phyloP scores from a whole-genome alignment of 2,113 vertebrate genomes.

The Anseranas semipalmata region DNA sequence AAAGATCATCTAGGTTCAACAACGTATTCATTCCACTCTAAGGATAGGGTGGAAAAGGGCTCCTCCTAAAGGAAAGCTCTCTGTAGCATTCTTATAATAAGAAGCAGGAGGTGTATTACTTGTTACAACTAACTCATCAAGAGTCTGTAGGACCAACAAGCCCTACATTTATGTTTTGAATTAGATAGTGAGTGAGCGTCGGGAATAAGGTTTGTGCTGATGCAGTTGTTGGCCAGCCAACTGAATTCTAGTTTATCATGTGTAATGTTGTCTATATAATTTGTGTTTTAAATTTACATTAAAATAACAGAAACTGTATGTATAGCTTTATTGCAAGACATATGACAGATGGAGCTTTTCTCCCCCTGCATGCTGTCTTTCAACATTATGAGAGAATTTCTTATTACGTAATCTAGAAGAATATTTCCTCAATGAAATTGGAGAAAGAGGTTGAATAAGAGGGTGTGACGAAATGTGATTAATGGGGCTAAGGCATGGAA shows the following conservation, averaged over 20 bases:
- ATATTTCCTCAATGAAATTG: background rate
- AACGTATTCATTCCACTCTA: background rate
- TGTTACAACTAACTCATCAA: background rate
- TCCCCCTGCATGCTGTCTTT: background rate
- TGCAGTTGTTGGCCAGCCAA: background rate
- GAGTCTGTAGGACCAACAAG: background rate
- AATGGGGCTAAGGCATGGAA: background rate
- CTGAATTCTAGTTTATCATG: background rate
- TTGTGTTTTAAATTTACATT: background rate
- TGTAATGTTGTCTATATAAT: background rate
- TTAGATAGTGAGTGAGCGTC: background rate
- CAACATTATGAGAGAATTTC: background rate
- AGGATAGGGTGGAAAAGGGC: background rate
- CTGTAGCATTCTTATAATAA: background rate
- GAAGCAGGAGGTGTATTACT: background rate
- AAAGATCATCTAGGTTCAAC: background rate
- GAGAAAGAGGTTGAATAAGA: background rate
- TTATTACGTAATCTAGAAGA: background rate
- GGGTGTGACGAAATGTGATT: background rate
- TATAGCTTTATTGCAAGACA: background rate
- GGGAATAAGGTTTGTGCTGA: background rate
- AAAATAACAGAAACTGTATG: background rate
- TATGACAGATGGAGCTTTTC: background rate
- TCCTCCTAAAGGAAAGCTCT: background rate
- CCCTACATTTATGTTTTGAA: background rate